Base-by-base conservation (phyloP, 2,113 vertebrate genomes). In the Nannobrachium achirus region DNA sequence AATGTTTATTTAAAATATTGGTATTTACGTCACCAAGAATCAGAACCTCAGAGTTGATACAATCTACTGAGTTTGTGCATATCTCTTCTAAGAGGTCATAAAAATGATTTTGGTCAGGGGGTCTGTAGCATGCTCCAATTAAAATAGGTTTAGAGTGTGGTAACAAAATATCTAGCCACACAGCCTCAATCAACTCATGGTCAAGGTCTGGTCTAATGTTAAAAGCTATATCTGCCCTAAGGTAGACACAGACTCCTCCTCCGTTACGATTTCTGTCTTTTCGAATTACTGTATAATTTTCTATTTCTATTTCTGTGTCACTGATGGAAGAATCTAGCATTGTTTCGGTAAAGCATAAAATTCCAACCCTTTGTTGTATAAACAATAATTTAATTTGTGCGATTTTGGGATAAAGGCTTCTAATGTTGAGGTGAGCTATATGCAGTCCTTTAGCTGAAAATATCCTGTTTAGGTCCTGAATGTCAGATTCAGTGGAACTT, bases 1-100 rank as follows among this genome's bases (percentile, higher is more conserved):
- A 14, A 56, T 56, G 6, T 39, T 10, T 56, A 20, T 56, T 38
- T 13, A 0, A 4, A 39, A 39, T 58, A n/a, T 59, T 40, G 5
- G 57, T 59, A 19, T 59, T 59, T 6, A 59, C 18, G 44, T 59
- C 57, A 42, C 57, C 57, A 18, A 19, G 19, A 15, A 59, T 44
- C 3, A 59, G 15, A 11, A 58, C 38, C 8, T 58, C 56, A 16
- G 57, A 44, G 42, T 59, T 59, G 18, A 44, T 40, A 19, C 42
- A 42, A 15, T 59, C 39, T 8, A 8, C 16, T 19, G 3, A 59
- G 4, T 59, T 44, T 1, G 40, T 7, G 19, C 57, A 59, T 2
- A 59, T 10, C 9, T 42, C n/a, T 44, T 59, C 40, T 11, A 59
- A 18, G 19, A 59, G 39, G 7, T 18, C 33, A 42, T 58, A 58